A percentile compares a stretch with the other conserved stretches of the same genome.
Evolutionary conservation across 2,113 vertebrate species (phyloP).

Genomic region (Probosciger aterrimus): DNA sequence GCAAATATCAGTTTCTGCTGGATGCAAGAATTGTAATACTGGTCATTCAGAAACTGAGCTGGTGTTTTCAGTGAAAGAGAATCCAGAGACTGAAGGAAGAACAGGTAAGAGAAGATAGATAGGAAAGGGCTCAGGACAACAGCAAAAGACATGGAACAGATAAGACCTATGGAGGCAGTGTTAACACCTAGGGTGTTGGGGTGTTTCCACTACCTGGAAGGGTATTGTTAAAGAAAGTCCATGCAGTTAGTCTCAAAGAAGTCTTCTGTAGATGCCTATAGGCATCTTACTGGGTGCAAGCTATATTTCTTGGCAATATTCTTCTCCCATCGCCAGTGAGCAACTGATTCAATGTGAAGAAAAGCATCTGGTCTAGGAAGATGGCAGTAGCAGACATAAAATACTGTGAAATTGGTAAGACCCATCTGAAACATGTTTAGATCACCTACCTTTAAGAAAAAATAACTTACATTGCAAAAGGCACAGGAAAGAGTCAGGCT

Average conservation of each 20-base stretch:
- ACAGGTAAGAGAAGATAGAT: neutral
- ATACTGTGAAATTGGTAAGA: neutral
- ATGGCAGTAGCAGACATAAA: neutral
- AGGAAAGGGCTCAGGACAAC: neutral
- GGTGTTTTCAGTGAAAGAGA: neutral
- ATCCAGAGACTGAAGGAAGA: neutral
- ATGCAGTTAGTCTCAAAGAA: neutral
- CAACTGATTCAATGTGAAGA: neutral
- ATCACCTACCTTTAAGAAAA: neutral
- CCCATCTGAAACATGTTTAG: neutral
- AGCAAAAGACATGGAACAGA: neutral
- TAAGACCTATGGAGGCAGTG: neutral
- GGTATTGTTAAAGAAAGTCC: neutral
- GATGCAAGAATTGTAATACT: neutral
- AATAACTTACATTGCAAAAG: neutral
- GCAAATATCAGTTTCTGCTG: neutral
- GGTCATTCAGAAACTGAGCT: neutral
- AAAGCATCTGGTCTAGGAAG: neutral
- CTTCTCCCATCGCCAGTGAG: neutral
- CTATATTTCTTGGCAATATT: neutral
- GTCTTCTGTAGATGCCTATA: neutral
- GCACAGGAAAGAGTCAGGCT: neutral
- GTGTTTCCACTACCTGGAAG: neutral
- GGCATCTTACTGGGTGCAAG: neutral
- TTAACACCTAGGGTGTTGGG: neutral